Evolutionary conservation across 2,888 invertebrate species (phyloP).

Genomic region (Boloria selene): DNA sequence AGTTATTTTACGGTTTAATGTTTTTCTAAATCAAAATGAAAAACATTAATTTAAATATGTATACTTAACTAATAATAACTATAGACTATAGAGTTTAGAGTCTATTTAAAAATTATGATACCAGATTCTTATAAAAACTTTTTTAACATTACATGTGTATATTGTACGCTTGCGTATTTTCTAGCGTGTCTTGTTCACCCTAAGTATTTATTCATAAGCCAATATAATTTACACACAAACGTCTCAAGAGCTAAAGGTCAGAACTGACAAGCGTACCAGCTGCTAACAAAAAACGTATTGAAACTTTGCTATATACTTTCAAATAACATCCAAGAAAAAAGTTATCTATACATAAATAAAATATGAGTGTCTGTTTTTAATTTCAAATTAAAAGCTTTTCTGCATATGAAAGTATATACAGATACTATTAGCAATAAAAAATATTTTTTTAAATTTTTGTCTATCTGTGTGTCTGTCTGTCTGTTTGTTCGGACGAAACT

Average conservation of each 20-base stretch:
- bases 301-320: neutral
- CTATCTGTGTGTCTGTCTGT: no score
- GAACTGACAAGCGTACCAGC: conserved; percentile 34
- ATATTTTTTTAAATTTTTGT: no score
- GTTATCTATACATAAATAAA: no score
- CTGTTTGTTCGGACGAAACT: no score
- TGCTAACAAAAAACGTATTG: conserved; percentile 20
- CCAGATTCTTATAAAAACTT: neutral
- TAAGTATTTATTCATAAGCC: conserved; percentile 61
- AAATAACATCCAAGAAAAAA: no score
- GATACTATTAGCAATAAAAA: no score
- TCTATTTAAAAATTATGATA: neutral
- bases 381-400: no score
- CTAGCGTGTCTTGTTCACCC: conserved; percentile 34
- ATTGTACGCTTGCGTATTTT: conserved; percentile 6
- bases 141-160: neutral
- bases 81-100: no score
- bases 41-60: neutral
- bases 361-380: no score
- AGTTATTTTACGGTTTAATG: neutral
- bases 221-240: conserved; percentile 73
- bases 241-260: conserved; percentile 45
- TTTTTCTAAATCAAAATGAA: neutral
- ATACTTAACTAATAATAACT: no score
- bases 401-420: no score